These are phyloP conservation scores for Myotis brandtii DNA, from an alignment of 2,113 vertebrate species.

Conservation along the genomic window DNA sequence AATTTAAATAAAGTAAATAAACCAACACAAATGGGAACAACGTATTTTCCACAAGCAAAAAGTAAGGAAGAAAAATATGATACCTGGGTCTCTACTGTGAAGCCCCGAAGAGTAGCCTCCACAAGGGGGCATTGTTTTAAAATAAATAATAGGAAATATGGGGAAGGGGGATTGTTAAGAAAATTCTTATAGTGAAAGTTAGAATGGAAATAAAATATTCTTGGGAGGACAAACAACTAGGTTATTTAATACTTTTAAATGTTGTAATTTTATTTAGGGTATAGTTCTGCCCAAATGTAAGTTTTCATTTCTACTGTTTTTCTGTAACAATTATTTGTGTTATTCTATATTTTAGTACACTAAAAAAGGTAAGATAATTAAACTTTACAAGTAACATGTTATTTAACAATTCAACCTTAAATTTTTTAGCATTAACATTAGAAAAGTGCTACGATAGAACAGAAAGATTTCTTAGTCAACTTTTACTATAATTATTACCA, in stretches of 20 bases:
- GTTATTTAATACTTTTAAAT: constrained; percentile 21
- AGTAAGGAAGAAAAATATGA: not conserved
- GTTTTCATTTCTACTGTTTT: constrained; percentile 36
- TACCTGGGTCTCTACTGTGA: not conserved
- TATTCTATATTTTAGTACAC: not conserved
- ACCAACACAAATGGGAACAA: constrained; percentile 23
- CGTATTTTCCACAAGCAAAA: not conserved
- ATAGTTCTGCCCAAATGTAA: not conserved
- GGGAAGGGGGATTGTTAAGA: not conserved
- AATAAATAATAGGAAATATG: not conserved
- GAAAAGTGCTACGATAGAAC: not conserved
- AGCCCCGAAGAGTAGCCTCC: not conserved
- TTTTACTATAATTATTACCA: constrained; percentile 8
- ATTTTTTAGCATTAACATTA: not conserved
- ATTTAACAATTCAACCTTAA: constrained; percentile 37
- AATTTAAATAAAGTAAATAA: not conserved
- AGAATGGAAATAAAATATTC: not conserved
- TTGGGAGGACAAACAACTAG: not conserved
- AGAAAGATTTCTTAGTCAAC: constrained; percentile 27
- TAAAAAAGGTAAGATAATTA: constrained; percentile 12
- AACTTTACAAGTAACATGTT: constrained; percentile 1
- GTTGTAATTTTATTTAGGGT: not conserved
- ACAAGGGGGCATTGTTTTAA: not conserved
- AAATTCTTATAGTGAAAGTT: constrained; percentile 28
- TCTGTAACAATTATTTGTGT: not conserved